These are phyloP conservation scores for Drosophila rhopaloa DNA, from an alignment of 1,140 invertebrate species.

Conservation along the genomic window DNA sequence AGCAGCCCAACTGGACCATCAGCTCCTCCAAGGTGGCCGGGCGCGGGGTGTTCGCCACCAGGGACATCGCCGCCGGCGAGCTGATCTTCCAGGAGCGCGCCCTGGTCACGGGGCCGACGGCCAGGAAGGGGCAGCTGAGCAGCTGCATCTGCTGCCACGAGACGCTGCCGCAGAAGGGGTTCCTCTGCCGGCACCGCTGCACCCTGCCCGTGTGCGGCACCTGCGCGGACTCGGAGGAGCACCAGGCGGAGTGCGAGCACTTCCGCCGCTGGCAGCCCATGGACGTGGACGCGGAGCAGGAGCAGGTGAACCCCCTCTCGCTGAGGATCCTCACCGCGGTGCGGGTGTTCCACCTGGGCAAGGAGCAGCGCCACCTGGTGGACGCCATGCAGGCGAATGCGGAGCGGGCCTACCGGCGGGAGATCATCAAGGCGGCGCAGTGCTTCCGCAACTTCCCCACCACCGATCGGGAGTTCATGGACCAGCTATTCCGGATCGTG, in stretches of 20 bases:
- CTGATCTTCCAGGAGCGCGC: conserved; percentile 89
- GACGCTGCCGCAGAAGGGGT: conserved; percentile 79
- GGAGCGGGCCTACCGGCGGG: conserved; percentile 86
- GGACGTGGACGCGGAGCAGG: conserved; percentile 50
- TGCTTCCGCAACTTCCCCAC: conserved; percentile 86
- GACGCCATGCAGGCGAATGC: conserved; percentile 86
- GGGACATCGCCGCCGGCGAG: conserved; percentile 88
- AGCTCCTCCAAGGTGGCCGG: conserved; percentile 67
- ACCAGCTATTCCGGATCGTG: conserved; percentile 84
- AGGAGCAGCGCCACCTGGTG: conserved; percentile 86
- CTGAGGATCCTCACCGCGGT: conserved; percentile 87
- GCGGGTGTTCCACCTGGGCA: conserved; percentile 86
- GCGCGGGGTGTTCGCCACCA: conserved; percentile 88
- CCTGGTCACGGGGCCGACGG: conserved; percentile 87
- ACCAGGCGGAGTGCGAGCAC: conserved; percentile 87
- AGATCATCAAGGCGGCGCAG: conserved; percentile 87
- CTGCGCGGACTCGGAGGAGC: conserved; percentile 86
- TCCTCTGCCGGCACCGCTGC: conserved; percentile 85
- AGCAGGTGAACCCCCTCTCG: conserved; percentile 85
- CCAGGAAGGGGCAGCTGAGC: conserved; percentile 76
- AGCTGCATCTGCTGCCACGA: conserved; percentile 78
- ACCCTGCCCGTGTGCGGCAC: conserved; percentile 84
- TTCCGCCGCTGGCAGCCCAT: conserved; percentile 86
- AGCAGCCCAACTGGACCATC: conserved; percentile 73
- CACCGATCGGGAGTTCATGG: conserved; percentile 83